phyloP scores from a whole-genome alignment of 2,797 vertebrate genomes.

The Melanogrammus aeglefinus region DNA sequence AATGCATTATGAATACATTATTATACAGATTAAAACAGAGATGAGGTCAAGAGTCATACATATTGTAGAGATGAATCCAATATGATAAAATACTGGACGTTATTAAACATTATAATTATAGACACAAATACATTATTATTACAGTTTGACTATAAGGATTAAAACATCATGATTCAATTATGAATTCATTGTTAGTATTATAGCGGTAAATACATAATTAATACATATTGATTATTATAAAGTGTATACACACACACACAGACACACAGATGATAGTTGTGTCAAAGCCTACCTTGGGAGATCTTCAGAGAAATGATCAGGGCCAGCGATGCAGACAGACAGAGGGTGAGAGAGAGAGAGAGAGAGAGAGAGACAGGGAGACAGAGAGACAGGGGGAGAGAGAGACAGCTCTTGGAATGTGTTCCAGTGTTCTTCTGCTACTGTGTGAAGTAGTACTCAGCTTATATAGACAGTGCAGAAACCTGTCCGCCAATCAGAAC shows the following conservation, averaged over 20 bases:
- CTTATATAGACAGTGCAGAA: constrained; percentile 88
- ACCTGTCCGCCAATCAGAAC: constrained; percentile 83
- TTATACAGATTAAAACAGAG: not conserved
- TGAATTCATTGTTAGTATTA: not conserved
- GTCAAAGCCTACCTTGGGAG: constrained; percentile 17
- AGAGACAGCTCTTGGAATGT: constrained; percentile 1
- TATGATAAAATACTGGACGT: too few relatives aligned
- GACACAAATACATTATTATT: too few relatives aligned
- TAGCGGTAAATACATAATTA: too few relatives aligned
- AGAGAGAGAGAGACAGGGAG: not conserved
- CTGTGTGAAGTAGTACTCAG: constrained; percentile 58
- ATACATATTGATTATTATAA: too few relatives aligned
- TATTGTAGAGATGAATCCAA: too few relatives aligned
- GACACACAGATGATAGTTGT: not conserved
- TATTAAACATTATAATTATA: too few relatives aligned
- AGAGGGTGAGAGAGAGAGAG: not conserved
- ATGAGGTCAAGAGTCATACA: not conserved
- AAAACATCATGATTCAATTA: too few relatives aligned
- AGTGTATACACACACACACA: not conserved
- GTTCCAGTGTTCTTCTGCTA: constrained; percentile 50
- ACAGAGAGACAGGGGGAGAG: too few relatives aligned
- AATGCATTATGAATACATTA: not conserved
- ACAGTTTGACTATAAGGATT: too few relatives aligned
- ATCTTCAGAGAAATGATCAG: constrained; percentile 16
- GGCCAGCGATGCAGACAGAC: not conserved